These are phyloP conservation scores for Alentia gelatinosa DNA, from an alignment of 2,888 invertebrate species.

Conservation along the genomic window DNA sequence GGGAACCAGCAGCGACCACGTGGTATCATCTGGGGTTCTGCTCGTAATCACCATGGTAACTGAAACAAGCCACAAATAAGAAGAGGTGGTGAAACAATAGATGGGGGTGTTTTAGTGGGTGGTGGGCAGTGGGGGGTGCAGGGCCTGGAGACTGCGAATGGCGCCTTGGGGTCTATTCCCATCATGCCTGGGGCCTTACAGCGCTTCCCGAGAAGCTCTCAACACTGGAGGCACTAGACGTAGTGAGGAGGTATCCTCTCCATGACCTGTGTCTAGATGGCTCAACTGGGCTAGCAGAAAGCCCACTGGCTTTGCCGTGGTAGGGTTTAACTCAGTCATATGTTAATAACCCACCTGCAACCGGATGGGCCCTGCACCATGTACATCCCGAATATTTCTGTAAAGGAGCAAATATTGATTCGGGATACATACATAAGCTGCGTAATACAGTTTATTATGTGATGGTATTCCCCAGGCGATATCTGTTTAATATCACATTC, in stretches of 20 bases:
- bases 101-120: not conserved
- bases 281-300: too few species aligned
- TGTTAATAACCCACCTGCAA: too few species aligned
- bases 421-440: too few species aligned
- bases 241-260: not conserved
- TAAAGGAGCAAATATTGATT: not conserved
- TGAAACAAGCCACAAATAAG: not conserved
- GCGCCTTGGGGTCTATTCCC: constrained; percentile 9
- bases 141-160: not conserved
- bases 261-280: not conserved
- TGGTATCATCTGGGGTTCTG: not conserved
- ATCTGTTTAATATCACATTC: too few species aligned
- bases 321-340: too few species aligned
- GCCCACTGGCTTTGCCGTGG: too few species aligned
- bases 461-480: too few species aligned
- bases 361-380: too few species aligned
- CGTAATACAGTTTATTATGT: too few species aligned
- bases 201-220: not conserved
- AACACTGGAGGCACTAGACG: not conserved
- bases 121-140: not conserved
- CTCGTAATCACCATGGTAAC: constrained; percentile 36
- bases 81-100: not conserved
- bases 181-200: not conserved
- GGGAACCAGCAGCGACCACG: not conserved
- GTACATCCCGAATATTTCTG: too few species aligned